Percentiles rank a stretch among this genome's conserved stretches.
These are phyloP conservation scores for Neolamprologus cancellatus DNA, from an alignment of 2,113 vertebrate genomes.

Conservation along the genomic window DNA sequence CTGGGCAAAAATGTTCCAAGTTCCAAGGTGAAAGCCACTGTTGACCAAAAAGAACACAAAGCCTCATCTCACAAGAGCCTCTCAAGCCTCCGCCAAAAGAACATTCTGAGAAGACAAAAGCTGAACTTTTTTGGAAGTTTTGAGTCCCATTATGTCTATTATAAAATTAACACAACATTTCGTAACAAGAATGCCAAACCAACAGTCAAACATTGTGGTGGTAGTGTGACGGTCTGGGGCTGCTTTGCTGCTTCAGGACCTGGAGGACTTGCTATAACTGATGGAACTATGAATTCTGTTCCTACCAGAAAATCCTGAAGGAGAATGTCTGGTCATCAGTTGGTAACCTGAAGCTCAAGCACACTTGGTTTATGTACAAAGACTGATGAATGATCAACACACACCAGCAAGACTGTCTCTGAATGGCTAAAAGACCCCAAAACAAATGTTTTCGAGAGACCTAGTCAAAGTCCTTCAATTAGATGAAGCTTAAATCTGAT, in stretches of 20 bases:
- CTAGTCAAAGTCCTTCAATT: neutral
- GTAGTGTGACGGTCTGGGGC: neutral
- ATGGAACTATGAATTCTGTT: neutral
- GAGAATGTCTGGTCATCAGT: neutral
- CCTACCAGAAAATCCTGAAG: neutral
- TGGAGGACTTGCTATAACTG: neutral
- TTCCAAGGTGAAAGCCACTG: neutral
- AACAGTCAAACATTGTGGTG: neutral
- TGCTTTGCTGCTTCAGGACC: neutral
- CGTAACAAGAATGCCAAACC: neutral
- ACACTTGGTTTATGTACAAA: neutral
- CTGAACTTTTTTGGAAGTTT: neutral
- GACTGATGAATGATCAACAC: neutral
- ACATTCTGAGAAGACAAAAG: neutral
- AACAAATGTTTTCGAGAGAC: neutral
- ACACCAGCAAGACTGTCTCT: neutral
- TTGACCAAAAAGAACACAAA: neutral
- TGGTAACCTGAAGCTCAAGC: neutral
- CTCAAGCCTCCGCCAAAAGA: neutral
- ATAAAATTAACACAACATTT: neutral
- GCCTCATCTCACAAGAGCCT: neutral
- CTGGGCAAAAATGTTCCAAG: neutral
- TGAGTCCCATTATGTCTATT: neutral
- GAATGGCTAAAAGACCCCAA: neutral
- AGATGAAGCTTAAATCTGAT: neutral